Evolutionary conservation across 2,888 invertebrate genomes (phyloP).

Genomic region (Perizoma flavofasciatum): DNA sequence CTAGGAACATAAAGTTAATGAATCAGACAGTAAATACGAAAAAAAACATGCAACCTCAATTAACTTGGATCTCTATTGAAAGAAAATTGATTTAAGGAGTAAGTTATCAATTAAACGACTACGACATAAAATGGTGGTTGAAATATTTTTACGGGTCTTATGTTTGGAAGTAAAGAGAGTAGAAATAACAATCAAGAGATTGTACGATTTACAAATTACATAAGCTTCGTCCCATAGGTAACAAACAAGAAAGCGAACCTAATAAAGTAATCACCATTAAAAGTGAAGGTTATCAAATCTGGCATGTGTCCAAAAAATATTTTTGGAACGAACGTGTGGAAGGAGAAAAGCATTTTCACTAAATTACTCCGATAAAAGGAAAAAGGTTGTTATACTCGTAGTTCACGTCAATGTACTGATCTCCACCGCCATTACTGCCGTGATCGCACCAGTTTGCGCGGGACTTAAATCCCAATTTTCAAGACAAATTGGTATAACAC

Average conservation of each 20-base stretch:
- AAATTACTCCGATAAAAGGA: conserved; percentile 3
- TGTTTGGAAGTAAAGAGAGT: neutral
- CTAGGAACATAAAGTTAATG: neutral
- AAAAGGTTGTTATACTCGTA: neutral
- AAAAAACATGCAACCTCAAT: too few species aligned
- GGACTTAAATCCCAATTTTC: too few species aligned
- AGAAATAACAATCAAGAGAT: conserved; percentile 3
- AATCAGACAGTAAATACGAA: too few species aligned
- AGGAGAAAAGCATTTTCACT: conserved; percentile 20
- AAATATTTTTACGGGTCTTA: too few species aligned
- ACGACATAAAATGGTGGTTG: too few species aligned
- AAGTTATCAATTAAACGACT: too few species aligned
- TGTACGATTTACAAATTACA: conserved; percentile 31
- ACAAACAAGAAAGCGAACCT: conserved; percentile 70
- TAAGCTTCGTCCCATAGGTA: conserved; percentile 57
- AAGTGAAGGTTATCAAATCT: conserved; percentile 72
- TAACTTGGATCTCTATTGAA: too few species aligned
- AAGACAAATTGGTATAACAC: too few species aligned
- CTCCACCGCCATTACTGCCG: too few species aligned
- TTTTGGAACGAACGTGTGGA: conserved; percentile 29
- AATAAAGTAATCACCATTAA: conserved; percentile 70
- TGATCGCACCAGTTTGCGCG: too few species aligned
- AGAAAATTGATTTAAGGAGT: too few species aligned
- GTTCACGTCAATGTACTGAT: neutral
- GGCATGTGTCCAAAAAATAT: conserved; percentile 44